Conservation (phyloP, 1,140 invertebrate species). For the Sinella curviseta region DNA sequence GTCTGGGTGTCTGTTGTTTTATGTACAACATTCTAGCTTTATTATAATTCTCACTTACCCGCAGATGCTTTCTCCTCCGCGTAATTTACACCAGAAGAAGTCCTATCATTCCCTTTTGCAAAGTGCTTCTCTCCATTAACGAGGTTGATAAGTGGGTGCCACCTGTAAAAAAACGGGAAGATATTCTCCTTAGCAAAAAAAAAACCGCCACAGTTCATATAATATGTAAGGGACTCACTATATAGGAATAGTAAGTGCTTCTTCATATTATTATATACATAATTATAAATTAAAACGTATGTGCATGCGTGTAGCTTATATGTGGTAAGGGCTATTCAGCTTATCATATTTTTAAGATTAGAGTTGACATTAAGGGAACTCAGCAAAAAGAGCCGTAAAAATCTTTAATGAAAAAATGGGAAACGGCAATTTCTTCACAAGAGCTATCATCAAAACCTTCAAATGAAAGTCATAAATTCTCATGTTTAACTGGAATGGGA, state of each 20-base stretch:
- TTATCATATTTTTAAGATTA: no score
- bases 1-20: no score
- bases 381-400: no score
- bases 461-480: no score
- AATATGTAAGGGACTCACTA: background rate
- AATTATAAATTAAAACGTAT: no score
- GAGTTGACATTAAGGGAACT: no score
- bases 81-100: background rate
- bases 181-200: background rate
- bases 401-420: no score
- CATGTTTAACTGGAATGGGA: no score
- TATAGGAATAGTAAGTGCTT: background rate
- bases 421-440: no score
- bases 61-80: background rate
- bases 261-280: background rate
- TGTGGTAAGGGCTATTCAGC: no score
- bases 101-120: background rate
- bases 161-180: slow-evolving; percentile 35
- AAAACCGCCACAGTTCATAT: background rate
- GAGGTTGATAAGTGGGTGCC: slow-evolving; percentile 46
- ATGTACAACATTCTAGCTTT: background rate
- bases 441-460: no score
- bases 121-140: slow-evolving; percentile 32
- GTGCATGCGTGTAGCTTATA: no score
- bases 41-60: background rate